Conservation (phyloP, 2,888 invertebrate species). For the Esperia sulphurella region DNA sequence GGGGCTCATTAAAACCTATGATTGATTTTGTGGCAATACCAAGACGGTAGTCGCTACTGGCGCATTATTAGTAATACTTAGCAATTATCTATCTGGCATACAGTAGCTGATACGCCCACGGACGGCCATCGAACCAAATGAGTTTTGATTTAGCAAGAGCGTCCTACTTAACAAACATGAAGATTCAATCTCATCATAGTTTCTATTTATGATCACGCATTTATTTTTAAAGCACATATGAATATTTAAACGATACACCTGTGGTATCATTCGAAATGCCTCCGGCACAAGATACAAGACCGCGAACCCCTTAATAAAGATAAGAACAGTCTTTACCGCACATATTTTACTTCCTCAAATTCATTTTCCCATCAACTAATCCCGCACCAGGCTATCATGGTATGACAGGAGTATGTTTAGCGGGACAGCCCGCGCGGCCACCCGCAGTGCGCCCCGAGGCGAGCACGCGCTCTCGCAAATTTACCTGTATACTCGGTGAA, state of each 20-base stretch:
- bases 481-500: conserved; percentile 29
- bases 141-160: conserved; percentile 8
- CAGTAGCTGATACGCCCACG: conserved; percentile 12
- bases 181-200: background rate
- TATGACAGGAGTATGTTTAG: conserved; percentile 50
- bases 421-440: conserved; percentile 48
- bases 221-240: background rate
- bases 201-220: background rate
- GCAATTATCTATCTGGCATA: conserved; percentile 13
- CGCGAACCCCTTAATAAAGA: conserved; percentile 1
- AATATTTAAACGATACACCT: background rate
- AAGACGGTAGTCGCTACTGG: conserved; percentile 63
- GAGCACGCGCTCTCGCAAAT: conserved; percentile 58
- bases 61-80: conserved; percentile 33
- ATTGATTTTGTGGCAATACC: conserved; percentile 60
- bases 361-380: conserved; percentile 13
- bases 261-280: background rate
- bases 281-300: background rate
- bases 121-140: background rate
- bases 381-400: conserved; percentile 42
- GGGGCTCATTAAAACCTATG: conserved; percentile 50
- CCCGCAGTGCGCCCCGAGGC: conserved; percentile 60
- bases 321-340: conserved; percentile 8
- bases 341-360: conserved; percentile 8
- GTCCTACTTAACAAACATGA: background rate